These are phyloP conservation scores for Epiperipatus broadwayi DNA, from an alignment of 2,888 invertebrate species.

Conservation along the genomic window DNA sequence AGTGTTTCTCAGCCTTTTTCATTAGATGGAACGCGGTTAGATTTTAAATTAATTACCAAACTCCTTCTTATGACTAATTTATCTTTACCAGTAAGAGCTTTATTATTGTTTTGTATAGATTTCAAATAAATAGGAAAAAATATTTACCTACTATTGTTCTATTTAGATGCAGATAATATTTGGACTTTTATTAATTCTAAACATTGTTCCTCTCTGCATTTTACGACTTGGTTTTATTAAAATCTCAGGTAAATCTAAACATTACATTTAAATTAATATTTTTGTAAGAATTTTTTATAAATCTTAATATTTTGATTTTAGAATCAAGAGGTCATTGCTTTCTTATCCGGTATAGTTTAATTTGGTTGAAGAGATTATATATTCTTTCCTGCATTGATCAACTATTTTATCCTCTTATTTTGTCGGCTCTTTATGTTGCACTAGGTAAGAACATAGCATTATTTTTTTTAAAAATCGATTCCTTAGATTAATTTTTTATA, in stretches of 20 bases:
- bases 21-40: conserved; percentile 46
- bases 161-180: conserved; percentile 34
- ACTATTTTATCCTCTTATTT: conserved; percentile 49
- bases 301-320: no score
- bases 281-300: no score
- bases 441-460: no score
- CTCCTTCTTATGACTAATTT: conserved; percentile 57
- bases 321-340: no score
- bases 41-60: conserved; percentile 46
- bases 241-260: no score
- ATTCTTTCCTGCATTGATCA: conserved; percentile 50
- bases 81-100: conserved; percentile 45
- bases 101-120: background rate
- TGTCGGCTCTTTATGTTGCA: conserved; percentile 50
- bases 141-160: background rate
- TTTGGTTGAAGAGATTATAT: no score
- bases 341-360: no score
- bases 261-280: no score
- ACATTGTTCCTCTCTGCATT: conserved; percentile 43
- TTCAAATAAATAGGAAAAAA: conserved; percentile 5
- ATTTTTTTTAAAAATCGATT: no score
- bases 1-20: conserved; percentile 50
- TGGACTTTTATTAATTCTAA: conserved; percentile 39
- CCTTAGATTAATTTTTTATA: conserved; percentile 14
- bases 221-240: no score